Evolutionary conservation across 2,797 vertebrate species (phyloP).

Genomic region (Amblyraja radiata): DNA sequence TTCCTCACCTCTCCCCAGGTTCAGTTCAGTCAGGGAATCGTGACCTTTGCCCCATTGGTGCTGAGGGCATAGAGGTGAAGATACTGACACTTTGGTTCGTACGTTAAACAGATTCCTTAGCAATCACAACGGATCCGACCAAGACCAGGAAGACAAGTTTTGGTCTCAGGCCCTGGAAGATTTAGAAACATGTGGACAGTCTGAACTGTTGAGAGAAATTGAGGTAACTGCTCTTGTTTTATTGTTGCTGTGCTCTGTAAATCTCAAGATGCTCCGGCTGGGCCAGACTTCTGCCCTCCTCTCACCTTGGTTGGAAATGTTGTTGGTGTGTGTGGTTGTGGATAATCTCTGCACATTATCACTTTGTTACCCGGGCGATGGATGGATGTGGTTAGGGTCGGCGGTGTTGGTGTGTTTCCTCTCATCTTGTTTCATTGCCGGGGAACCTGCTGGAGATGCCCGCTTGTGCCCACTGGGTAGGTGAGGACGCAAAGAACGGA

Average conservation of each 20-base stretch:
- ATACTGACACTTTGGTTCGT: constrained; percentile 70
- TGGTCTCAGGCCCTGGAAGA: constrained; percentile 96
- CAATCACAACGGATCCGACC: constrained; percentile 73
- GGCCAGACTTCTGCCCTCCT: background rate
- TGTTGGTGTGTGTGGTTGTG: background rate
- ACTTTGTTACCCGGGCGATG: constrained; percentile 43
- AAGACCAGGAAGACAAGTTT: constrained; percentile 84
- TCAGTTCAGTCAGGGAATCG: constrained; percentile 62
- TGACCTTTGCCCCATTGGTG: constrained; percentile 55
- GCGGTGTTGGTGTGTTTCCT: background rate
- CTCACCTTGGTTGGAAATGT: background rate
- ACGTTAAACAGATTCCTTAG: constrained; percentile 87
- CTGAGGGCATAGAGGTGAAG: constrained; percentile 68
- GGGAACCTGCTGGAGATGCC: too few relatives aligned
- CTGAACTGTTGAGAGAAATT: constrained; percentile 89
- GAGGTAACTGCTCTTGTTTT: constrained; percentile 64
- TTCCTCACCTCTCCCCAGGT: constrained; percentile 47
- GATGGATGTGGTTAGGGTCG: background rate
- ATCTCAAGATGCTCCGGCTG: background rate
- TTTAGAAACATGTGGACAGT: constrained; percentile 94
- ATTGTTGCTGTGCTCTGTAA: background rate
- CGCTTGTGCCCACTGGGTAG: background rate
- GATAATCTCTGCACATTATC: background rate
- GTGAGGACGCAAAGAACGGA: background rate
- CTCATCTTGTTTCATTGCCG: too few relatives aligned